These are phyloP conservation scores for Tangara arthus DNA, from an alignment of 2,797 vertebrate genomes.

Conservation along the genomic window DNA sequence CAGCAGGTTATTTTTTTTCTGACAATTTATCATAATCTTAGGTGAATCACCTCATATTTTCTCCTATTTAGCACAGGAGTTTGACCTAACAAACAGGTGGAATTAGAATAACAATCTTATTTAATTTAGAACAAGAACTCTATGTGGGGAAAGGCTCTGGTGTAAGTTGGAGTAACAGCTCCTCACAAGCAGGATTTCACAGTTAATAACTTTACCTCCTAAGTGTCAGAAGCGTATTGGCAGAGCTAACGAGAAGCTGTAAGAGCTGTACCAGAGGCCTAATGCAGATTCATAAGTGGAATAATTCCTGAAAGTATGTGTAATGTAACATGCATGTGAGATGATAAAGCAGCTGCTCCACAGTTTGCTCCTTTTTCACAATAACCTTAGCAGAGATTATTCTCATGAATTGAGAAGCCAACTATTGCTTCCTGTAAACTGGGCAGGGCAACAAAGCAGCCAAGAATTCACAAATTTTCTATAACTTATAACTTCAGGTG, in stretches of 20 bases:
- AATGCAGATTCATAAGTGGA: background rate
- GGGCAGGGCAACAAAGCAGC: background rate
- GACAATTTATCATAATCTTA: background rate
- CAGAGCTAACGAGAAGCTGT: background rate
- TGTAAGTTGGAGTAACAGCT: background rate
- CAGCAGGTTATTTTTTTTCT: background rate
- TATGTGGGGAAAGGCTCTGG: background rate
- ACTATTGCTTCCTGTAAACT: background rate
- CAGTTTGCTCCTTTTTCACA: background rate
- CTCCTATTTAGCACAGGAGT: background rate
- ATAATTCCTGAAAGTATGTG: slow-evolving; percentile 39
- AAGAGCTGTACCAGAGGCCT: background rate
- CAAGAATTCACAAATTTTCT: background rate
- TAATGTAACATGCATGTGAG: background rate
- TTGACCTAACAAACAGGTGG: background rate
- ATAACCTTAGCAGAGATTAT: background rate
- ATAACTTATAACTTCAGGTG: background rate
- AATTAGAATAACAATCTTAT: background rate
- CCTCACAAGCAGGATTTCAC: background rate
- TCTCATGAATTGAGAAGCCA: background rate
- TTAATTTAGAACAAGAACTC: background rate
- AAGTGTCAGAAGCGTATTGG: background rate
- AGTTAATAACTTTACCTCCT: slow-evolving; percentile 41
- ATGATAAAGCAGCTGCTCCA: slow-evolving; percentile 7
- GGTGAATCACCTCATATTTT: background rate